phyloP scores from a whole-genome alignment of 2,113 vertebrate genomes.

The Etheostoma spectabile region DNA sequence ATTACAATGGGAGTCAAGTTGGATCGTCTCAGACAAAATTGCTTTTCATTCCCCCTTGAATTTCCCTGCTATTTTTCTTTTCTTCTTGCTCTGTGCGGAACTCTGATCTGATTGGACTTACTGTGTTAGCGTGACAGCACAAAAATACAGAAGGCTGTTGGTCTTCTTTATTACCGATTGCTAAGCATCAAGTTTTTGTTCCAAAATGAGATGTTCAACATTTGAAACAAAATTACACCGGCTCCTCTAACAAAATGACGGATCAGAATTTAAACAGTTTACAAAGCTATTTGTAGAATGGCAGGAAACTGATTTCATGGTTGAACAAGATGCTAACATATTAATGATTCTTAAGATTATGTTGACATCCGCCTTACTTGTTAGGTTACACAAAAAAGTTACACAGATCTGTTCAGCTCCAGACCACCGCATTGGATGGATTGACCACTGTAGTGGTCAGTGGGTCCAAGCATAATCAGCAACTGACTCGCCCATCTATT shows the following conservation, averaged over 20 bases:
- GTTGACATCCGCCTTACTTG: not conserved
- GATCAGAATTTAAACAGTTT: constrained; percentile 38
- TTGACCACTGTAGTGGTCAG: not conserved
- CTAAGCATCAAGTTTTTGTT: constrained; percentile 49
- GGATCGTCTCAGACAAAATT: constrained; percentile 91
- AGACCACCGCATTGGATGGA: not conserved
- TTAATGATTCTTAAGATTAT: not conserved
- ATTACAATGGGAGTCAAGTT: constrained; percentile 95
- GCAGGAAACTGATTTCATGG: not conserved
- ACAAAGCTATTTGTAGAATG: constrained; percentile 27
- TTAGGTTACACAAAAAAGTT: not conserved
- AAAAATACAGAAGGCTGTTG: constrained; percentile 43
- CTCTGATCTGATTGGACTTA: constrained; percentile 77
- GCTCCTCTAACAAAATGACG: constrained; percentile 31
- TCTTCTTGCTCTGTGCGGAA: constrained; percentile 62
- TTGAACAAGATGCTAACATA: constrained; percentile 14
- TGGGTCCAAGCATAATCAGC: not conserved
- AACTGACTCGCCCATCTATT: too few relatives aligned
- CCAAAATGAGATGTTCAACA: constrained; percentile 49
- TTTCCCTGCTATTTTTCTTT: constrained; percentile 83
- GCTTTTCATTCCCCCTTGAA: constrained; percentile 93
- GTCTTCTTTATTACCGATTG: constrained; percentile 54
- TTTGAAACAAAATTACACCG: constrained; percentile 55
- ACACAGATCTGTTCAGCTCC: not conserved
- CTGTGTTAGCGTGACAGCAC: constrained; percentile 57